phyloP scores from a whole-genome alignment of 2,113 vertebrate genomes.

The Nothocercus julius region DNA sequence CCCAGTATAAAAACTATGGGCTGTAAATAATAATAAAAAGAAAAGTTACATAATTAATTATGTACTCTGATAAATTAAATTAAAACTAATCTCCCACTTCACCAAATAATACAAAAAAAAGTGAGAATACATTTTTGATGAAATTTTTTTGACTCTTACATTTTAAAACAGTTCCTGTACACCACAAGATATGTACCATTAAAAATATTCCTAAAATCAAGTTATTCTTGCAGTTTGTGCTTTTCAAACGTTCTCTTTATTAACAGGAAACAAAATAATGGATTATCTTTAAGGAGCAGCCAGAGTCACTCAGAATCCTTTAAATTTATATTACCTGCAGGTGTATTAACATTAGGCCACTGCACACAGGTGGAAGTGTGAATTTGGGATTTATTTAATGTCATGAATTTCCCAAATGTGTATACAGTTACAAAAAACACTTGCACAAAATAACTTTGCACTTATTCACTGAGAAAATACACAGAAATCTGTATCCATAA shows the following conservation, averaged over 20 bases:
- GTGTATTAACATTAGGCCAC: not conserved
- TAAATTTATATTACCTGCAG: not conserved
- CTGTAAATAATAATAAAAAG: not conserved
- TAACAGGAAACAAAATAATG: not conserved
- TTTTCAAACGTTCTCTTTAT: not conserved
- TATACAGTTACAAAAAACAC: not conserved
- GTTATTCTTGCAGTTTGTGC: not conserved
- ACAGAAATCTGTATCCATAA: not conserved
- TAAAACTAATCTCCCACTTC: not conserved
- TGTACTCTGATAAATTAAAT: fast-evolving
- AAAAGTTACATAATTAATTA: not conserved
- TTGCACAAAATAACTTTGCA: not conserved
- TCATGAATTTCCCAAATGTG: not conserved
- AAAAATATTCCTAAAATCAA: not conserved
- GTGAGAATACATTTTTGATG: not conserved
- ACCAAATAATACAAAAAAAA: not conserved
- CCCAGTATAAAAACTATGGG: not conserved
- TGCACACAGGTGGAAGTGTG: not conserved
- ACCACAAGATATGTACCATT: not conserved
- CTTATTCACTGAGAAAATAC: not conserved
- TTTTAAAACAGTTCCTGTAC: not conserved
- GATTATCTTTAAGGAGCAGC: not conserved
- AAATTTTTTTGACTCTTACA: not conserved
- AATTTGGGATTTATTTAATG: not conserved
- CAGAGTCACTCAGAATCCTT: not conserved